Base-by-base conservation (phyloP, 2,797 vertebrate genomes). In the Chrysocyon brachyurus region DNA sequence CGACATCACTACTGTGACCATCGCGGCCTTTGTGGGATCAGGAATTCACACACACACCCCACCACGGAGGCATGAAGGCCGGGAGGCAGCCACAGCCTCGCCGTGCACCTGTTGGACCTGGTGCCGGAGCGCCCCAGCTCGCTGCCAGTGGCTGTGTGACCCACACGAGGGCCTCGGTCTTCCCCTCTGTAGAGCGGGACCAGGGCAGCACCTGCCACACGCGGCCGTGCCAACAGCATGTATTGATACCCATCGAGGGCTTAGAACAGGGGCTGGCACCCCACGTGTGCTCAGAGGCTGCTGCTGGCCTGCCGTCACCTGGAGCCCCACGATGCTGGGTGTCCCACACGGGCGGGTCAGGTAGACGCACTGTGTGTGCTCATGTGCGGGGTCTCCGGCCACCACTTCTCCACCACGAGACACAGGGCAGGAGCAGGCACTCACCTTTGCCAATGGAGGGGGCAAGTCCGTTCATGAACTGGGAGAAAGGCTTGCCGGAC, bases 381-480 rank as follows among this genome's bases (percentile, higher is more conserved):
- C 70, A 5, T 6, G 24, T 7, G 11, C 12, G 52, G 78, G 87
- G 6, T 12, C 6, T 0, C 66, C 2, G 28, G 31, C 40, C 26
- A 8, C 14, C 87, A 31, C 24, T 22, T 28, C 36, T 11, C 19
- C 12, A 15, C 68, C 49, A 2, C 8, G 4, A 0, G 9, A 68
- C 9, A 0, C 4, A 9, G 66, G n/a, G n/a, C 15, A 19, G 66
- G 66, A 9, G 66, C 3, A 1, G 57, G 52, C 86, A 68, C 99
- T 98, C 96, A 99, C 99, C 99, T 99, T 99, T 99, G 97, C 99
- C 98, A 24, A 99, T 92, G 70, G 99, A 99, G 78, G 99, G 98
- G 96, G 99, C 99, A 92, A 99, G 99, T 98, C 99, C 99, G 66
- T 99, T 99, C 96, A 99, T 98, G 94, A 99, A 99, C 98, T 99